phyloP scores from a whole-genome alignment of 2,888 invertebrate genomes.

The Chaitophorus viminalis region DNA sequence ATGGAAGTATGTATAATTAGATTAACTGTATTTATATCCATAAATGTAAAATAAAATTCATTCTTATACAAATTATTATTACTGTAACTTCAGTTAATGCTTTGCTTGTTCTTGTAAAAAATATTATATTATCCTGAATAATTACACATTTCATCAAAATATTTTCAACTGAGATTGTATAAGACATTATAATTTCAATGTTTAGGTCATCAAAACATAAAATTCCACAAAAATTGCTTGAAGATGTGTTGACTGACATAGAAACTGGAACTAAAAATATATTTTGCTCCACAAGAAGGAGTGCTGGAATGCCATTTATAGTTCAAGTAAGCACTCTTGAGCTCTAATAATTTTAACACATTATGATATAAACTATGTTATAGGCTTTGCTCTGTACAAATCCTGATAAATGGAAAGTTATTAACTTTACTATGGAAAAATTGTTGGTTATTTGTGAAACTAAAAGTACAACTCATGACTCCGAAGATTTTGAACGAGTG shows the following conservation, averaged over 20 bases:
- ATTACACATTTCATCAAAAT: not conserved
- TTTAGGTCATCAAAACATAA: slow-evolving; percentile 35
- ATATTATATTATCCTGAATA: not conserved
- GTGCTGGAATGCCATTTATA: slow-evolving; percentile 94
- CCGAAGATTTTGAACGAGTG: slow-evolving; percentile 69
- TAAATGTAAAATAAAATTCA: too few species aligned
- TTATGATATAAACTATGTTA: slow-evolving; percentile 64
- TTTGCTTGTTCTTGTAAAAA: not conserved
- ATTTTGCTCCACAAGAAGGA: slow-evolving; percentile 85
- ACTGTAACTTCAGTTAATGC: too few species aligned
- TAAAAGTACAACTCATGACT: slow-evolving; percentile 68
- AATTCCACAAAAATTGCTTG: slow-evolving; percentile 76
- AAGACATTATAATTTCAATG: not conserved
- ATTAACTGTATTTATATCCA: not conserved
- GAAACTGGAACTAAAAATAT: slow-evolving; percentile 69
- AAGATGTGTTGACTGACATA: slow-evolving; percentile 72
- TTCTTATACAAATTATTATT: too few species aligned
- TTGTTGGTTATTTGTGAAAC: slow-evolving; percentile 67
- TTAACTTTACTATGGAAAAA: slow-evolving; percentile 68
- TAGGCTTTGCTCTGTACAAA: slow-evolving; percentile 83
- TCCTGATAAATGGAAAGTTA: slow-evolving; percentile 69
- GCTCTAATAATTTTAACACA: not conserved
- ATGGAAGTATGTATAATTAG: slow-evolving; percentile 70
- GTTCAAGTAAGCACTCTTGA: slow-evolving; percentile 73
- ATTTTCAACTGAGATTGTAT: not conserved